These are phyloP conservation scores for Melinaea menophilus DNA, from an alignment of 2,888 invertebrate genomes.

Conservation along the genomic window DNA sequence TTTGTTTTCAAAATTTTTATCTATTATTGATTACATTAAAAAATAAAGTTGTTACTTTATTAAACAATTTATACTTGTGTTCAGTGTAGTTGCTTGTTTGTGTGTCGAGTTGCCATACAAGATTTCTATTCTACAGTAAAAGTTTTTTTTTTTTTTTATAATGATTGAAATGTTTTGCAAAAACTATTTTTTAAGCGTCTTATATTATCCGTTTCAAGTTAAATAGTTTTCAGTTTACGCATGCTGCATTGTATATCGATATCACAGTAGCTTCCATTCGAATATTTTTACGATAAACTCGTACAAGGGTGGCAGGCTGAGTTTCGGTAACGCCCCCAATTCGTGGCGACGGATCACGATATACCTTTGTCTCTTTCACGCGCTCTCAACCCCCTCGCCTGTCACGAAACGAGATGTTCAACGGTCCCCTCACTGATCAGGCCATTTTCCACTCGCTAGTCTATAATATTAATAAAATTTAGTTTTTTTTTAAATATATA, in stretches of 20 bases:
- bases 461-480: slow-evolving; percentile 27
- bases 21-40: too few species aligned
- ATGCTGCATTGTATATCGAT: slow-evolving; percentile 21
- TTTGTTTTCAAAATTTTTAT: too few species aligned
- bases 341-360: slow-evolving; percentile 39
- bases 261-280: slow-evolving; percentile 11
- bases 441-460: slow-evolving; percentile 30
- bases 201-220: neutral
- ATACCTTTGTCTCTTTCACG: slow-evolving; percentile 60
- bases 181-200: too few species aligned
- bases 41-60: too few species aligned
- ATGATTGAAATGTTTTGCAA: too few species aligned
- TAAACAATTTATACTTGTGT: too few species aligned
- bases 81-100: too few species aligned
- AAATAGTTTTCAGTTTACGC: neutral
- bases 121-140: too few species aligned
- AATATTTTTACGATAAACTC: slow-evolving; percentile 20
- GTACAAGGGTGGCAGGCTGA: slow-evolving; percentile 40
- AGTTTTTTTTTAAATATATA: slow-evolving; percentile 28
- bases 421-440: slow-evolving; percentile 45
- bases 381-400: slow-evolving; percentile 42
- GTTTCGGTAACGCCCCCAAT: slow-evolving; percentile 58
- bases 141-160: too few species aligned
- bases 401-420: slow-evolving; percentile 45
- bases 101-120: too few species aligned